These are phyloP conservation scores for Gyrodactylus bullatarudis DNA, from an alignment of 1,140 invertebrate species.

Conservation along the genomic window DNA sequence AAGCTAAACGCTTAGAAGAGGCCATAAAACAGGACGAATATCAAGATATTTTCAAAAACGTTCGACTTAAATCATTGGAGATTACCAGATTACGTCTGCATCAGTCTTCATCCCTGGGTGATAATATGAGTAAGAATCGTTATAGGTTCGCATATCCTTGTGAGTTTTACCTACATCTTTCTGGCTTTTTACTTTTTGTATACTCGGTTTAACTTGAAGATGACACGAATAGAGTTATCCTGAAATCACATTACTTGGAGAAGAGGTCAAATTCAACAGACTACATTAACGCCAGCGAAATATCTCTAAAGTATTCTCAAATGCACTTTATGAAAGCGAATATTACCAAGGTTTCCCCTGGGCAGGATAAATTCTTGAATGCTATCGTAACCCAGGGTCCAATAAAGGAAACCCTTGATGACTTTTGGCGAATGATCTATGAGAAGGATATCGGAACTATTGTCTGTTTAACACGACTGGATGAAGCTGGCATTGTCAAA, in stretches of 20 bases:
- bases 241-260: not conserved
- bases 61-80: not conserved
- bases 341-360: not conserved
- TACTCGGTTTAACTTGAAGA: not conserved
- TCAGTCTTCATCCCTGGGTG: not conserved
- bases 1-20: not conserved
- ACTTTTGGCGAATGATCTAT: constrained; percentile 1
- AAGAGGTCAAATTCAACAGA: not conserved
- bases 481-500: not conserved
- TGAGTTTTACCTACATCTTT: not conserved
- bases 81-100: not conserved
- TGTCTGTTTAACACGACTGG: not conserved
- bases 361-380: not conserved
- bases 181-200: not conserved
- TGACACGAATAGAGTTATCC: not conserved
- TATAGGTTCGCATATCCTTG: not conserved
- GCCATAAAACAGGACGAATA: not conserved
- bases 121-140: not conserved
- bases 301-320: not conserved
- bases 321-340: not conserved
- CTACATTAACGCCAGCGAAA: not conserved
- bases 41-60: not conserved
- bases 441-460: not conserved
- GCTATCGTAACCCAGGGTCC: not conserved
- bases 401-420: not conserved